phyloP scores from a whole-genome alignment of 2,797 vertebrate genomes.

The Bucorvus abyssinicus region DNA sequence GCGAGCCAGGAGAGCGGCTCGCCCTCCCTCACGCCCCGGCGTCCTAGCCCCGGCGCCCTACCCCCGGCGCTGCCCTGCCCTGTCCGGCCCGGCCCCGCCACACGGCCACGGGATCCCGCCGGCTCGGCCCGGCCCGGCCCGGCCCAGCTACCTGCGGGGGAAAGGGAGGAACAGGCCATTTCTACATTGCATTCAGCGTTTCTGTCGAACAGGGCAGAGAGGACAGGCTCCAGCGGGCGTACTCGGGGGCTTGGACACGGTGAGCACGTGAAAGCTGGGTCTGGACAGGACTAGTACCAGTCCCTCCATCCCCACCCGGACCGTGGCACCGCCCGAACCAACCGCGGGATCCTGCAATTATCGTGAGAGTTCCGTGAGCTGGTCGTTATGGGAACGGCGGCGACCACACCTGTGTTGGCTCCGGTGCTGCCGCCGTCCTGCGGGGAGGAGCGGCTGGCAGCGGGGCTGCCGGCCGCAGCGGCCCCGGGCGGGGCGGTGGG shows the following conservation, averaged over 20 bases:
- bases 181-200: no score
- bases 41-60: no score
- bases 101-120: background rate
- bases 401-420: no score
- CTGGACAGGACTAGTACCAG: no score
- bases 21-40: background rate
- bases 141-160: background rate
- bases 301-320: accelerated
- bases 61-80: background rate
- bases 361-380: background rate
- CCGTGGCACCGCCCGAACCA: background rate
- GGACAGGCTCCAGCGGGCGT: accelerated
- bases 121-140: background rate
- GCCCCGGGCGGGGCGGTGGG: background rate
- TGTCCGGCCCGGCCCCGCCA: no score
- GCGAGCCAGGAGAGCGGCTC: no score
- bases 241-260: accelerated
- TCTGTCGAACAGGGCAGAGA: accelerated
- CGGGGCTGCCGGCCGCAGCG: no score
- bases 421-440: background rate
- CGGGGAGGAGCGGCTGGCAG: background rate
- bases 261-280: accelerated
- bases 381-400: background rate
- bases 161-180: no score
- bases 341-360: accelerated